Evolutionary conservation across 1,140 invertebrate genomes (phyloP), one percentile per base, ranked within the genome.

Genomic region (Bombus balteatus): DNA sequence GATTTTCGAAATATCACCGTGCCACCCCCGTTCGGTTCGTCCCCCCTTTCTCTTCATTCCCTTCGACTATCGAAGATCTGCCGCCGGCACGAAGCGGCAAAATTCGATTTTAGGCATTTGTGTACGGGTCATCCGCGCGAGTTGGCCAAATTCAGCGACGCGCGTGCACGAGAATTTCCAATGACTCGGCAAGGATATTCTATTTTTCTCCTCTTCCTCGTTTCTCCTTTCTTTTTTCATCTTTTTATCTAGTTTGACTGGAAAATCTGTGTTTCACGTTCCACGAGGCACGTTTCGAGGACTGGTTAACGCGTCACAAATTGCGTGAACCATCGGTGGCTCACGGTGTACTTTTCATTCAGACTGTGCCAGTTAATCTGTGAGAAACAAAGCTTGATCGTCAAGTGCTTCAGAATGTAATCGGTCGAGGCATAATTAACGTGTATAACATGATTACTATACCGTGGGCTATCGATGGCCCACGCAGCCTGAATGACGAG

Each of bases 41-140:
- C 25, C 15, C 15, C n/a, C 1, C 32, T 1, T 22, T 22, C 8
- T 32, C 28, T 18, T 72, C 28, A n/a, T 37, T 22, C 41, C 3
- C 10, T 12, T 39, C 15, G 34, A 12, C 65, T 41, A n/a, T 78
- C 73, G 75, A 84, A 83, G 78, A 89, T 65, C 59, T 57, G 41
- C 47, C 18, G 59, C 37, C 43, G n/a, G 37, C 85, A 79, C 28
- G 71, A 73, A 88, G 66, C 74, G 66, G 85, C 32, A 62, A 88
- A 90, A 90, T 83, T 89, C 86, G 88, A 90, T 89, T 89, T 82
- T 82, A 81, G 53, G 47, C 73, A 89, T 89, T 82, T 81, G 81
- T 90, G 70, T 88, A 85, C 83, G 72, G 79, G 74, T 89, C 87
- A 81, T 85, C 82, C 88, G 65, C 72, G 70, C 74, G 83, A 71